Conservation (phyloP, 1,140 invertebrate genomes). For the Drosophila guanche region DNA sequence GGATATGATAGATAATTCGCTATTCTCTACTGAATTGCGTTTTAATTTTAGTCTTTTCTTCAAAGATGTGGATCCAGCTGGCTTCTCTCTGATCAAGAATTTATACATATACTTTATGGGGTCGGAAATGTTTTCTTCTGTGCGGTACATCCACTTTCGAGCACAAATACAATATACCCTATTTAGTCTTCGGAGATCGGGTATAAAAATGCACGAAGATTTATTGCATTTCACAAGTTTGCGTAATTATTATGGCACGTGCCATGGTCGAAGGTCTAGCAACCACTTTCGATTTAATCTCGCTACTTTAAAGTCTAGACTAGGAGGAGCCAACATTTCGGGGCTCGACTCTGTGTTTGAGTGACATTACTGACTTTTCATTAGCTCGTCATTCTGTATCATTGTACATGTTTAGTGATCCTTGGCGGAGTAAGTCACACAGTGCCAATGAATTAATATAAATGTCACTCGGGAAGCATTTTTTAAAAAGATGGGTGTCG, state of each 20-base stretch:
- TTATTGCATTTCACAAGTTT: constrained; percentile 60
- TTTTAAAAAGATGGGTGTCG: constrained; percentile 9
- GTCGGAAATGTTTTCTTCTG: too few relatives aligned
- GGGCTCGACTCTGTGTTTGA: constrained; percentile 16
- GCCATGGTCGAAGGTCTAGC: constrained; percentile 46
- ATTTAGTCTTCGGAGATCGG: too few relatives aligned
- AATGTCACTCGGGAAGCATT: constrained; percentile 56
- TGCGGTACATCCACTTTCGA: too few relatives aligned
- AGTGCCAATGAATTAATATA: constrained; percentile 60
- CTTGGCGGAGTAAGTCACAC: constrained; percentile 43
- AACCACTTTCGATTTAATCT: constrained; percentile 18
- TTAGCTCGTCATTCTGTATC: constrained; percentile 50
- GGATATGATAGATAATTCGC: too few relatives aligned
- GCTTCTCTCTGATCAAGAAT: too few relatives aligned
- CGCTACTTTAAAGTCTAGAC: constrained; percentile 26
- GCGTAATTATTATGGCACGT: constrained; percentile 50
- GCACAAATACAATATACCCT: too few relatives aligned
- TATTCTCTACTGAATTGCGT: too few relatives aligned
- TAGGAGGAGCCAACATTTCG: constrained; percentile 13
- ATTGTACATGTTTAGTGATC: constrained; percentile 24
- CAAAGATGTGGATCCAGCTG: too few relatives aligned
- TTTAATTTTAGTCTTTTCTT: too few relatives aligned
- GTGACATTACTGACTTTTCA: constrained; percentile 13
- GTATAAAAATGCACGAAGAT: constrained; percentile 50
- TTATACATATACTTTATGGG: too few relatives aligned